Base-by-base conservation (phyloP, 1,140 invertebrate species). In the Phocides pigmalion region DNA sequence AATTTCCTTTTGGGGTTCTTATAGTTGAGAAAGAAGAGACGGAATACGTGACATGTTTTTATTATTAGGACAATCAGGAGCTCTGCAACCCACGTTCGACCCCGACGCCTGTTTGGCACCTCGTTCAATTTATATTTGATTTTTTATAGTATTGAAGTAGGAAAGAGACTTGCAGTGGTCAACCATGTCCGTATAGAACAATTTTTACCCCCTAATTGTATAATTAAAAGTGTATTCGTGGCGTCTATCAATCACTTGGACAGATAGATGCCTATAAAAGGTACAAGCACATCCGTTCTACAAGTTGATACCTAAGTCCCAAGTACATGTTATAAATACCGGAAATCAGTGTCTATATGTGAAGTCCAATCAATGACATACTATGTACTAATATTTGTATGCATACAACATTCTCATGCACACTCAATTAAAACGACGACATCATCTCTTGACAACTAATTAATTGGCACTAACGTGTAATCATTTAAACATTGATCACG, bases 11-110 rank as follows among this genome's bases (percentile, higher is more conserved):
- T 68, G 64, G 63, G 63, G 64, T 71, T 68, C 69, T 66, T 64
- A 54, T 44, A 54, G 50, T 32, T 51, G 16, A 59, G 63, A 51
- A 47, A 32, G 20, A 42, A 41, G 50, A 61, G 50, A 25, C 32
- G 42, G 19, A 15, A 19, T 39, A 81, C 82, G 80, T 85, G 82
- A 79, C 69, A 58, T 66, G 78, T 74, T 80, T 84, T 66, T 74
- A 75, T 67, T 68, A 82, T 82, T 66, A 80, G 74, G 70, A 81
- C 72, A 81, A 83, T 82, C 79, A 83, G 72, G 66, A 66, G 51
- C 63, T 64, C 68, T 68, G 63, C 74, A 73, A 49, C 70, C 64
- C 69, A 71, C 66, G 66, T 70, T 56, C 58, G 22, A 63, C 46
- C 70, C 69, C 58, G 64, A 59, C 54, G 56, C 54, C 73, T 75